A percentile compares a stretch with the other conserved stretches of the same genome.
phyloP scores from a whole-genome alignment of 1,140 invertebrate genomes.

The Philotrypesis tridentata region DNA sequence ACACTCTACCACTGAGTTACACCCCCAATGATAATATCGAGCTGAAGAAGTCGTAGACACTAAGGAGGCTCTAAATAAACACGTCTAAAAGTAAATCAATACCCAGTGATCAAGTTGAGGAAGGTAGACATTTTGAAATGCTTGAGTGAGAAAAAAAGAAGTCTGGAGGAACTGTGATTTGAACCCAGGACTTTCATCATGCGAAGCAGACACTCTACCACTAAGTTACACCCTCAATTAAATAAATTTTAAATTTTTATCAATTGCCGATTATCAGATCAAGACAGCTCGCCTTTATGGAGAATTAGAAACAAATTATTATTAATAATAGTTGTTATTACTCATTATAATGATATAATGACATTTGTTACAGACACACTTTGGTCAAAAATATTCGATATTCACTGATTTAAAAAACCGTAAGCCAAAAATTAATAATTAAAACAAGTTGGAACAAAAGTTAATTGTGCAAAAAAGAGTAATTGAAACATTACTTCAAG shows the following conservation, averaged over 20 bases:
- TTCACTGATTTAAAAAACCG: too few species aligned
- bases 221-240: slow-evolving; percentile 69
- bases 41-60: background rate
- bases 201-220: slow-evolving; percentile 78
- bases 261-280: too few species aligned
- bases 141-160: too few species aligned
- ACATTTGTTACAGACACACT: too few species aligned
- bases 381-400: too few species aligned
- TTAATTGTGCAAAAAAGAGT: background rate
- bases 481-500: slow-evolving; percentile 43
- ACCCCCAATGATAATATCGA: slow-evolving; percentile 67
- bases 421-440: too few species aligned
- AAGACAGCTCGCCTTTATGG: too few species aligned
- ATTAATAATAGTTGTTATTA: too few species aligned
- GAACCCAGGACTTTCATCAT: slow-evolving; percentile 78
- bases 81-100: background rate
- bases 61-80: background rate
- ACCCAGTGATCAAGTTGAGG: background rate
- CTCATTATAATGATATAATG: too few species aligned
- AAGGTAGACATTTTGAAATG: too few species aligned
- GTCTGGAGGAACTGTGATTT: slow-evolving; percentile 76
- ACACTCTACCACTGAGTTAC: slow-evolving; percentile 78
- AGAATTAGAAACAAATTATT: too few species aligned
- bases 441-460: background rate
- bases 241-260: background rate